These are phyloP conservation scores for Baronia brevicornis DNA, from an alignment of 2,888 invertebrate genomes.

Conservation along the genomic window DNA sequence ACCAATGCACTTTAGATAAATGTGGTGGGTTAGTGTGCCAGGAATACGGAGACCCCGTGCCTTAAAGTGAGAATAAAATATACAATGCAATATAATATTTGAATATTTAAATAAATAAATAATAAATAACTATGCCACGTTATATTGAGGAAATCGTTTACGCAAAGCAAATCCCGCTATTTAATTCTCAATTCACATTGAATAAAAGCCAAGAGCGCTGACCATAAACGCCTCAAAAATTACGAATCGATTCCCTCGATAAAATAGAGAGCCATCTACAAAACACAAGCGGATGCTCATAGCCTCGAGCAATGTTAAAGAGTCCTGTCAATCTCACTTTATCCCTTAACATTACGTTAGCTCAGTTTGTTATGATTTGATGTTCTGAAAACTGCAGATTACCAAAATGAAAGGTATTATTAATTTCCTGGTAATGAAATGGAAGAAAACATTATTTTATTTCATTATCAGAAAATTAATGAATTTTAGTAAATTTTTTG, in stretches of 20 bases:
- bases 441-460: too few species aligned
- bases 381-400: slow-evolving; percentile 23
- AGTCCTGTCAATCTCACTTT: slow-evolving; percentile 56
- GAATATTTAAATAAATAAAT: too few species aligned
- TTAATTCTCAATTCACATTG: slow-evolving; percentile 10
- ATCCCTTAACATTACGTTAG: slow-evolving; percentile 45
- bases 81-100: too few species aligned
- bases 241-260: slow-evolving; percentile 38
- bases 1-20: too few species aligned
- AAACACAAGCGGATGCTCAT: slow-evolving; percentile 45
- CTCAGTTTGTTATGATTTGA: slow-evolving; percentile 59
- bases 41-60: too few species aligned
- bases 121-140: too few species aligned
- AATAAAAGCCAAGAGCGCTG: slow-evolving; percentile 8
- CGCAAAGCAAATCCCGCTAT: slow-evolving; percentile 4
- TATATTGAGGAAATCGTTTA: background rate
- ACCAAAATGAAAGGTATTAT: too few species aligned
- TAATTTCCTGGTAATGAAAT: background rate
- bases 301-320: slow-evolving; percentile 43
- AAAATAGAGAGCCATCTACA: slow-evolving; percentile 46
- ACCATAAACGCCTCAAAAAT: slow-evolving; percentile 34
- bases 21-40: too few species aligned
- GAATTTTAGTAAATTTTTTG: too few species aligned
- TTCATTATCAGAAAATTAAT: too few species aligned
- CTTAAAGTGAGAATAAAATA: too few species aligned